Evolutionary conservation across 2,888 invertebrate genomes (phyloP), one percentile per base, ranked within the genome.

Genomic region (Cephus sareptanus): DNA sequence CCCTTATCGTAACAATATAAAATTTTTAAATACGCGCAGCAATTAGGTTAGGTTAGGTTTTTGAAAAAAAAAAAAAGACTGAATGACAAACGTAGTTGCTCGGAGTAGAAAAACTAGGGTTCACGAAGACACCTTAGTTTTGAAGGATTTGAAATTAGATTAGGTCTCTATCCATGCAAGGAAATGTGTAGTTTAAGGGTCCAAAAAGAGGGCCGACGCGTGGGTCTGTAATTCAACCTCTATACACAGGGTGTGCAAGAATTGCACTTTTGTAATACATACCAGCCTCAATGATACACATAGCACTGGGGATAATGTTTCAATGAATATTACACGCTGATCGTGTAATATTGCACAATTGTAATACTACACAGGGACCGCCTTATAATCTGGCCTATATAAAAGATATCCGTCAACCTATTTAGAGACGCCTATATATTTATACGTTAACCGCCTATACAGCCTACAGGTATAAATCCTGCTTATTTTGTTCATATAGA

Each of bases 291-390:
- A 34, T 37, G 74, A 34, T 56, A 56, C 23, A 23, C 74, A 30
- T 33, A 35, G 74, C 35, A 30, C 74, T 12, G 35, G 31, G 74
- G 4, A 80, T 85, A 78, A 79, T 74, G 79, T 80, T 79, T 79
- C 79, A 74, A 75, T 74, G 79, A 83, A 82, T 77, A 81, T 82
- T 81, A 80, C 82, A 83, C 80, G 76, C 77, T 76, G 84, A 81
- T 84, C 80, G 77, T 80, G 81, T 84, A 83, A 82, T 83, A 78
- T 78, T 83, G 77, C 76, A 79, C 73, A 79, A 79, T 82, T 79
- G 81, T 79, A 80, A 82, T 83, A 77, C 79, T 82, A 81, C 77
- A 83, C 80, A 80, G 71, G 31, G 71, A 56, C 23, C 56, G 56
- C 56, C 56, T 56, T 56, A 56, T 15, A 56, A 56, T 56, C 56